These are phyloP conservation scores for Physocephala rufipes DNA, from an alignment of 2,888 invertebrate species.

Conservation along the genomic window DNA sequence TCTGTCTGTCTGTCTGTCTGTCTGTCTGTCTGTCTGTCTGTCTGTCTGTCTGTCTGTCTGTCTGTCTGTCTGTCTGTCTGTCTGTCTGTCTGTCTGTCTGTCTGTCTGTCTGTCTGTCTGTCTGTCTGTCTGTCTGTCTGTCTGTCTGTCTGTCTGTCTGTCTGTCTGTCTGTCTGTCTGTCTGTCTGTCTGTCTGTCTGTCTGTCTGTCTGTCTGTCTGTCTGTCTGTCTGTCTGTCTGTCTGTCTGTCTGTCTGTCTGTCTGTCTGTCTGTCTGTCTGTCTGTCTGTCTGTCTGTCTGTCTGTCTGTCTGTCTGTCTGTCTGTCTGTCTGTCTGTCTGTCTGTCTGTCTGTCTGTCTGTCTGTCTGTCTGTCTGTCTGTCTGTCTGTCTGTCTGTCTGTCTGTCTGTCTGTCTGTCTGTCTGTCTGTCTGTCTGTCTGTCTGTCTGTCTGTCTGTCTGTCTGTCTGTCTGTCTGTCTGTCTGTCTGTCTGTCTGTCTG, in stretches of 20 bases:
- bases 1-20: constrained; percentile 20
- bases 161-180: constrained; percentile 20
- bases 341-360: constrained; percentile 20
- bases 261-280: constrained; percentile 20
- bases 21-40: constrained; percentile 20
- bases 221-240: constrained; percentile 20
- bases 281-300: constrained; percentile 18
- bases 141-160: constrained; percentile 20
- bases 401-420: constrained; percentile 20
- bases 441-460: constrained; percentile 20
- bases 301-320: constrained; percentile 20
- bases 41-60: constrained; percentile 20
- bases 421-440: constrained; percentile 20
- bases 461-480: constrained; percentile 20
- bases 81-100: constrained; percentile 20
- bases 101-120: constrained; percentile 20
- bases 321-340: constrained; percentile 20
- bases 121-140: constrained; percentile 20
- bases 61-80: constrained; percentile 20
- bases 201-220: constrained; percentile 20
- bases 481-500: constrained; percentile 20
- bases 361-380: constrained; percentile 20
- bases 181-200: constrained; percentile 20
- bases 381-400: constrained; percentile 20
- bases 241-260: constrained; percentile 20